Conservation (phyloP, 1,140 invertebrate genomes). For the Drosophila navojoa region DNA sequence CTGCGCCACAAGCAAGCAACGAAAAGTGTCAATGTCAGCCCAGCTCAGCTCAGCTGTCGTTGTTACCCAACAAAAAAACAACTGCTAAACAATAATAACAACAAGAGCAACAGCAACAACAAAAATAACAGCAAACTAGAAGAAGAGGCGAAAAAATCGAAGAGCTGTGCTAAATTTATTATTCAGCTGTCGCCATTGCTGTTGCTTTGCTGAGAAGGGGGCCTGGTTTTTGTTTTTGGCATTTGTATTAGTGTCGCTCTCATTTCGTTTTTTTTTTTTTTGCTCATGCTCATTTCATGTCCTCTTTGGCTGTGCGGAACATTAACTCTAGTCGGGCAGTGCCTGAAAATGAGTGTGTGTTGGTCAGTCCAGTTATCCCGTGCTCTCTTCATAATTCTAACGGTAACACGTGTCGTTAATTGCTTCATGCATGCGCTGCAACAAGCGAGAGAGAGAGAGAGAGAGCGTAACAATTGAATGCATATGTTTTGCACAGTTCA, state of each 20-base stretch:
- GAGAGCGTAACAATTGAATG: neutral
- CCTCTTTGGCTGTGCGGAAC: constrained; percentile 12
- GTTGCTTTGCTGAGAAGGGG: neutral
- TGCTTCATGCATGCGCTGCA: constrained; percentile 39
- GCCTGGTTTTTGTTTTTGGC: constrained; percentile 26
- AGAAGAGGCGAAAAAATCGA: constrained; percentile 61
- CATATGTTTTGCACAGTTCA: constrained; percentile 40
- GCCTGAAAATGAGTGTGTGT: constrained; percentile 8
- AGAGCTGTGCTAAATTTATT: constrained; percentile 78
- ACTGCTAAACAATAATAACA: constrained; percentile 21
- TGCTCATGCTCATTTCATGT: constrained; percentile 3
- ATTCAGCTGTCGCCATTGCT: constrained; percentile 63
- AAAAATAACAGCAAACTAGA: constrained; percentile 15
- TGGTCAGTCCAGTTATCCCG: constrained; percentile 11
- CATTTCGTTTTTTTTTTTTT: constrained; percentile 4
- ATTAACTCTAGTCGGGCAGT: neutral
- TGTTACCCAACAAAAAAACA: constrained; percentile 46
- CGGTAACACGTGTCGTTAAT: constrained; percentile 66
- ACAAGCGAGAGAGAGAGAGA: constrained; percentile 8
- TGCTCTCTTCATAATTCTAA: constrained; percentile 53
- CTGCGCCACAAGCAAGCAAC: constrained; percentile 55
- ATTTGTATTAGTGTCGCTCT: constrained; percentile 18
- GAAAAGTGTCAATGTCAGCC: constrained; percentile 81
- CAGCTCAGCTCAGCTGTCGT: constrained; percentile 30
- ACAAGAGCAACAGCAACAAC: constrained; percentile 30